Base-by-base conservation (phyloP, 1,140 invertebrate species). In the Heliconius congener region DNA sequence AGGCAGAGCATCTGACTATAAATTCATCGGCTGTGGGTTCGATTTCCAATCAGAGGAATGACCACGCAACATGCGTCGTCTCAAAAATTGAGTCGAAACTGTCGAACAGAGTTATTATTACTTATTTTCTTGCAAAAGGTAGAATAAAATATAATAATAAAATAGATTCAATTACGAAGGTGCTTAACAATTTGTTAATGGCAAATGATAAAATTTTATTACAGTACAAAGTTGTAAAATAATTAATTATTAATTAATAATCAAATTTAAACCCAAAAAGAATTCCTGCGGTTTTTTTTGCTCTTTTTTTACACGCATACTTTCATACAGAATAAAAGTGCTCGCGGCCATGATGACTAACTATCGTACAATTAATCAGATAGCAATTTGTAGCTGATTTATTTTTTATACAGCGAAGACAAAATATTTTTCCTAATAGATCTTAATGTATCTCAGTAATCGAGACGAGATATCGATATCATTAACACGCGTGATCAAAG, bases 321-420 rank as follows among this genome's bases (percentile, higher is more conserved):
- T 57, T 57, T 23, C 55, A 55, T 55, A 18, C 11, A 16, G 27
- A 66, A 66, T 27, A 66, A 30, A 19, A 66, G 30, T 16, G 60
- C 60, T 30, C 27, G 60, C 27, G 60, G 27, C 23, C 86, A 81
- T 87, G 88, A 89, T n/a, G n/a, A n/a, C n/a, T n/a, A 89, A 91
- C 90, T 87, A 88, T 81, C 79, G 46, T 81, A 81, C 84, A 83
- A 87, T 84, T 88, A 85, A 85, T 84, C 81, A 79, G 82, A 66
- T 77, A 80, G 42, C 76, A 81, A 81, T 83, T 83, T 83, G 76
- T 87, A 72, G 30, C 19, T 23, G 60, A 66, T 66, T 66, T 66
- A 66, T 66, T 66, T 27, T 16, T 6, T 27, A 66, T 66, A 66
- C 11, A 66, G 60, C 60, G 60, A 30, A 66, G 60, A 27, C 60